Base-by-base conservation (phyloP, 2,888 invertebrate genomes). In the Macaria notata region DNA sequence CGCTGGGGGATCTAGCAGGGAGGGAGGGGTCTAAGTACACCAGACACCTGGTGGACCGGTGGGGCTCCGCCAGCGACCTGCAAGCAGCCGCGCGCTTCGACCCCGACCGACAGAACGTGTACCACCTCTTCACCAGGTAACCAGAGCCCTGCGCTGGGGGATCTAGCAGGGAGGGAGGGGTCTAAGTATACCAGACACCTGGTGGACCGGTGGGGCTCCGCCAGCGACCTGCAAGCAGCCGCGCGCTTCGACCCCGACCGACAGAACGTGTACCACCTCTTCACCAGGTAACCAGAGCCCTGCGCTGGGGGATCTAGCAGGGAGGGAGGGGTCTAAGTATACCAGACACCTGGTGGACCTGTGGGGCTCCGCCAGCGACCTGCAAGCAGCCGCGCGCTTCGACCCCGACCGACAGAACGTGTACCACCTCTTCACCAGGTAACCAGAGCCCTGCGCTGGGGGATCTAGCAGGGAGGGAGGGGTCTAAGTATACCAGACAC, bases 191-290 rank as follows among this genome's bases (percentile, higher is more conserved):
- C n/a, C n/a, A n/a, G n/a, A n/a, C n/a, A 71, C 44, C 64, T 77
- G n/a, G 73, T 71, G 29, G 78, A 79, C 51, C 57, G 70, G 7
- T 78, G 76, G 78, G 33, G 68, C 56, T 75, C 67, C 38, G 43
- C 56, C 45, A 66, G 62, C 9, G 71, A 75, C 43, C 41, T 68
- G 3, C 44, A 19, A 4, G 54, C 59, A 8, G 59, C 61, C 0
- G 67, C 67, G 6, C 49, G 72, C 31, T 81, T 61, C 49, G 54
- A 70, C 4, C 75, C 79, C 0, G 79, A 76, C 31, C 50, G 58
- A 0, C 66, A 77, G 46, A 79, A 76, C 38, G 67, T 70, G 0
- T 78, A 76, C 59, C 79, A 79, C 66, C 65, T 80, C 0, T 80
- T 73, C 43, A 80, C 78, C 36, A 79, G 79, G 80, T 78, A 61